phyloP scores from a whole-genome alignment of 2,888 invertebrate genomes.

The Heliconius ethilla region DNA sequence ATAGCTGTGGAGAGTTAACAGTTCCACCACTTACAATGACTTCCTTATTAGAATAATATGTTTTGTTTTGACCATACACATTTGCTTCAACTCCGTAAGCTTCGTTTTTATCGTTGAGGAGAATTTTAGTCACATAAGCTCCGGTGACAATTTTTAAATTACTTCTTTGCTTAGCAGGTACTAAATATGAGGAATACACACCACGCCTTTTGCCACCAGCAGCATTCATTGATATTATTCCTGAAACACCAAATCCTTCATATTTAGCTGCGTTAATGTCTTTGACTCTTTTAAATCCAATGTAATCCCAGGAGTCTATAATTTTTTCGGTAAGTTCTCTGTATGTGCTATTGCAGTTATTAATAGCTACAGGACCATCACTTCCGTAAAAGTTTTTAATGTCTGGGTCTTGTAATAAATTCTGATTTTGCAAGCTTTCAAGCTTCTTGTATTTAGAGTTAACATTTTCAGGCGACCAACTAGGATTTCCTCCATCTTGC shows the following conservation, averaged over 20 bases:
- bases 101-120: constrained; percentile 70
- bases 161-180: constrained; percentile 22
- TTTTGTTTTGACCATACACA: constrained; percentile 47
- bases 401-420: constrained; percentile 48
- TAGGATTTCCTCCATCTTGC: constrained; percentile 77
- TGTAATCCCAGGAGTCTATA: constrained; percentile 66
- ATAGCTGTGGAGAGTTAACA: constrained; percentile 75
- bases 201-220: constrained; percentile 73
- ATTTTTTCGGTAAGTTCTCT: constrained; percentile 56
- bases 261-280: constrained; percentile 69
- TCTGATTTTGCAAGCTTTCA: constrained; percentile 69
- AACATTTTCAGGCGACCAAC: constrained; percentile 80
- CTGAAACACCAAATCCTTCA: constrained; percentile 65
- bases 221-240: constrained; percentile 71
- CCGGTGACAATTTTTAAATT: constrained; percentile 72
- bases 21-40: constrained; percentile 75
- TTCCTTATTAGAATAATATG: constrained; percentile 62
- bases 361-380: constrained; percentile 71
- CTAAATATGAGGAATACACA: constrained; percentile 74
- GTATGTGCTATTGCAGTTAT: constrained; percentile 69
- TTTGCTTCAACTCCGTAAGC: constrained; percentile 67
- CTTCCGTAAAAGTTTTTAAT: constrained; percentile 60
- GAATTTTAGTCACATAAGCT: constrained; percentile 73
- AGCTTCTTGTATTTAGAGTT: constrained; percentile 70
- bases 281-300: constrained; percentile 65